A percentile compares a stretch with the other conserved stretches of the same genome.
These are phyloP conservation scores for Bombylius major DNA, from an alignment of 2,888 invertebrate species.

Conservation along the genomic window DNA sequence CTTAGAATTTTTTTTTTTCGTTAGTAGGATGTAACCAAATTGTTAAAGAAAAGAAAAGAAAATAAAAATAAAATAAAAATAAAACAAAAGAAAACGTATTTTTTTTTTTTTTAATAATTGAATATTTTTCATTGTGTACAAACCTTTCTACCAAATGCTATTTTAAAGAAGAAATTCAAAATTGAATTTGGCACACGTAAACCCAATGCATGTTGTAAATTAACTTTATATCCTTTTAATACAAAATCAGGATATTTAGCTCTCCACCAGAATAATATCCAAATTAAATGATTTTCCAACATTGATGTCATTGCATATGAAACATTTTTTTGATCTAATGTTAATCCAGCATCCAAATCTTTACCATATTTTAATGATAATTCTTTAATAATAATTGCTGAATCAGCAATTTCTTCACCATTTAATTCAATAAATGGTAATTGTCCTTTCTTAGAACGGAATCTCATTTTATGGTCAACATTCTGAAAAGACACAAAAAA, in stretches of 20 bases:
- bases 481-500: conserved; percentile 52
- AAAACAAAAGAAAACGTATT: conserved; percentile 11
- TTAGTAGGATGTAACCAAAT: no score
- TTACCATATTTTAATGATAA: conserved; percentile 69
- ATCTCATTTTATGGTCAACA: conserved; percentile 87
- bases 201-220: conserved; percentile 77
- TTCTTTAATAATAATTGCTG: conserved; percentile 79
- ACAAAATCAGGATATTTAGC: conserved; percentile 83
- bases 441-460: conserved; percentile 87
- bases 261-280: conserved; percentile 87
- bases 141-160: conserved; percentile 76
- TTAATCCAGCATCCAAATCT: conserved; percentile 71
- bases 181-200: conserved; percentile 77
- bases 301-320: conserved; percentile 88
- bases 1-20: no score
- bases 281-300: conserved; percentile 87
- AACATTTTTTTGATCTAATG: conserved; percentile 73
- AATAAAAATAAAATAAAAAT: conserved; percentile 1
- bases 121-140: conserved; percentile 17
- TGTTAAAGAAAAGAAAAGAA: no score
- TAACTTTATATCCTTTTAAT: conserved; percentile 82
- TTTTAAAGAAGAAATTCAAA: conserved; percentile 81
- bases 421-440: conserved; percentile 91
- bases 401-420: conserved; percentile 88
- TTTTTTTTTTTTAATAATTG: neutral